Evolutionary conservation across 1,140 invertebrate species (phyloP).

Genomic region (Eumeta japonica): DNA sequence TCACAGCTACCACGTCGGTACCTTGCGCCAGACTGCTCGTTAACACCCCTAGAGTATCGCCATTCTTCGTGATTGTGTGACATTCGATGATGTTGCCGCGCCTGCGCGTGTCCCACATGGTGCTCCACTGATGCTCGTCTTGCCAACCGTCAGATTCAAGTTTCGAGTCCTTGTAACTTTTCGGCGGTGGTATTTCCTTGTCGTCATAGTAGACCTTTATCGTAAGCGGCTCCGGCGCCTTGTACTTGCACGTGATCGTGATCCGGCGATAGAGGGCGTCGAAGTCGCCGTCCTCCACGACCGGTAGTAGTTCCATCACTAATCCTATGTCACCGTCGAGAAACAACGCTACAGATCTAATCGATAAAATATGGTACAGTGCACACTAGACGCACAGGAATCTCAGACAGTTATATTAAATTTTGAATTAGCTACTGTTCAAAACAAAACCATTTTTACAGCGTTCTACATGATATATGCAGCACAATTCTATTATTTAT

Average conservation of each 20-base stretch:
- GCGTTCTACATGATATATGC: too few species aligned
- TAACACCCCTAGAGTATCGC: conserved; percentile 35
- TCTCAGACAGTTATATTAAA: too few species aligned
- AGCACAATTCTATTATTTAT: too few species aligned
- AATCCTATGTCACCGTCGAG: too few species aligned
- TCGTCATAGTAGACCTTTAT: conserved; percentile 36
- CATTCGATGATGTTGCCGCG: conserved; percentile 33
- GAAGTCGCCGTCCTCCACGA: conserved; percentile 19
- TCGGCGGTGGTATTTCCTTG: conserved; percentile 20
- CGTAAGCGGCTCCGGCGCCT: conserved; percentile 34
- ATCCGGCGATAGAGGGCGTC: conserved; percentile 19
- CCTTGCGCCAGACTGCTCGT: conserved; percentile 34
- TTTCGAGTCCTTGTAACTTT: conserved; percentile 27
- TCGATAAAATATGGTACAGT: too few species aligned
- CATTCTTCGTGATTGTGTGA: conserved; percentile 30
- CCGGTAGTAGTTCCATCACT: conserved; percentile 44
- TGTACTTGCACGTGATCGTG: conserved; percentile 40
- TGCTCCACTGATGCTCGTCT: conserved; percentile 28
- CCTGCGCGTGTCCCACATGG: conserved; percentile 27
- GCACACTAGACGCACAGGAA: too few species aligned
- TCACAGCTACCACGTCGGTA: neutral
- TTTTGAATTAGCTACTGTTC: too few species aligned
- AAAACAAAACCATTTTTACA: too few species aligned
- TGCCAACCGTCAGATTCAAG: conserved; percentile 31
- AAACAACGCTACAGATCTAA: too few species aligned